Evolutionary conservation across 2,888 invertebrate species (phyloP).

Genomic region (Macrophya annulata): DNA sequence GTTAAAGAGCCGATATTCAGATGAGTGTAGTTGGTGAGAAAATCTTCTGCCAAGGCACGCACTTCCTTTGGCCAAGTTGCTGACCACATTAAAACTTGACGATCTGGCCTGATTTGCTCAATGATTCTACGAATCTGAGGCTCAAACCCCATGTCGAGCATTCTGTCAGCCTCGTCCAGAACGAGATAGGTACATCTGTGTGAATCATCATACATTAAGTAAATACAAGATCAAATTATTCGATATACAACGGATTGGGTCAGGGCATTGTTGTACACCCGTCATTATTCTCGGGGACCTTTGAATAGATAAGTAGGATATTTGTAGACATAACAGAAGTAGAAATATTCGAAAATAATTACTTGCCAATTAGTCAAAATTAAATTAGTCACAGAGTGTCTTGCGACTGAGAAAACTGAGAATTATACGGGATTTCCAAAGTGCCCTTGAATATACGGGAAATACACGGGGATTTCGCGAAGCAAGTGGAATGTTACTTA

Average conservation of each 20-base stretch:
- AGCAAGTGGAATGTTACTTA: no score
- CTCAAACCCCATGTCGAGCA: slow-evolving; percentile 99
- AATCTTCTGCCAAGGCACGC: slow-evolving; percentile 94
- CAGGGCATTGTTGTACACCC: not conserved
- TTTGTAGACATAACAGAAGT: not conserved
- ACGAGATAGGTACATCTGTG: slow-evolving; percentile 92
- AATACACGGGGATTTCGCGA: no score
- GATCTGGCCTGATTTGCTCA: slow-evolving; percentile 95
- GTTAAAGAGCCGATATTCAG: slow-evolving; percentile 95
- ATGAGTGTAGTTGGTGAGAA: slow-evolving; percentile 93
- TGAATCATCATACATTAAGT: slow-evolving; percentile 13
- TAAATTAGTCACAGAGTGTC: not conserved
- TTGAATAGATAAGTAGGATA: not conserved
- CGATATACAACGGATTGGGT: not conserved
- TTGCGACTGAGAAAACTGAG: no score
- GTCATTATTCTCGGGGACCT: not conserved
- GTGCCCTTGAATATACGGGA: no score
- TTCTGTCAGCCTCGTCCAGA: slow-evolving; percentile 95
- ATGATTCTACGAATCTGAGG: slow-evolving; percentile 97
- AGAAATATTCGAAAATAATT: not conserved
- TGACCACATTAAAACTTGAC: slow-evolving; percentile 99
- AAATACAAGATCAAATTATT: slow-evolving; percentile 2
- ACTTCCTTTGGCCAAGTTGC: slow-evolving; percentile 99
- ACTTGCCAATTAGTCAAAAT: not conserved
- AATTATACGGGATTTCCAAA: no score